Evolutionary conservation across 2,888 invertebrate species (phyloP).

Genomic region (Habroteleia sp.): DNA sequence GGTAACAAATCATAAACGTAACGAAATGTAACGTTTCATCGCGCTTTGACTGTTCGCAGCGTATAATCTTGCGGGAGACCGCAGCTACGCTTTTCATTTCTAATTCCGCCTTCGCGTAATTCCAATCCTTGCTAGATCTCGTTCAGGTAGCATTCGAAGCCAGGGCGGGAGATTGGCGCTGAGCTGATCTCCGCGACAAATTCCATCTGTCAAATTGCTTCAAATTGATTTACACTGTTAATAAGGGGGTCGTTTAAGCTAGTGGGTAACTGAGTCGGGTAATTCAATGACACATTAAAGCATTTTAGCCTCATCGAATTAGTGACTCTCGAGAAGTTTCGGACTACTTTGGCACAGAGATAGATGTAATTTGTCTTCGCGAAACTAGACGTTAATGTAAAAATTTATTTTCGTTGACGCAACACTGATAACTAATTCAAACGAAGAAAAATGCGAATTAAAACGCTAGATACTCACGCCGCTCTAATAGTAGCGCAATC

Average conservation of each 20-base stretch:
- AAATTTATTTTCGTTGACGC: constrained; percentile 10
- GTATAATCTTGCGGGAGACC: constrained; percentile 75
- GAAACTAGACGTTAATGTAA: constrained; percentile 10
- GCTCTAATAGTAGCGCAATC: constrained; percentile 22
- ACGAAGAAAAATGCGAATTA: constrained; percentile 21
- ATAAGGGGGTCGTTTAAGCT: constrained; percentile 46
- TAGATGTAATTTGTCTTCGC: constrained; percentile 33
- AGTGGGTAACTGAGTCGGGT: constrained; percentile 51
- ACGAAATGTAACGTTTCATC: constrained; percentile 63
- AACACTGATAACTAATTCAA: constrained; percentile 2
- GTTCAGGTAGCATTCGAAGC: constrained; percentile 20
- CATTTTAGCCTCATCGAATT: constrained; percentile 41
- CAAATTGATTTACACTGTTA: constrained; percentile 56
- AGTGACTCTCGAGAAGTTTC: constrained; percentile 30
- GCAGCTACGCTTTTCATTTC: constrained; percentile 68
- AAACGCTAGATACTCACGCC: background rate
- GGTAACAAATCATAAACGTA: constrained; percentile 65
- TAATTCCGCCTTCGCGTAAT: constrained; percentile 50
- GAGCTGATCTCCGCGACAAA: constrained; percentile 25
- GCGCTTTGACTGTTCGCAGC: constrained; percentile 60
- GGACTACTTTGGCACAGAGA: constrained; percentile 5
- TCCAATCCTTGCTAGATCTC: constrained; percentile 47
- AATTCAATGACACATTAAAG: constrained; percentile 50
- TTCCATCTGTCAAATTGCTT: constrained; percentile 55
- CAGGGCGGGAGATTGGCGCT: no score